Evolutionary conservation across 2,797 vertebrate genomes (phyloP), one percentile per base, ranked within the genome.

Genomic region (Pitangus sulphuratus): DNA sequence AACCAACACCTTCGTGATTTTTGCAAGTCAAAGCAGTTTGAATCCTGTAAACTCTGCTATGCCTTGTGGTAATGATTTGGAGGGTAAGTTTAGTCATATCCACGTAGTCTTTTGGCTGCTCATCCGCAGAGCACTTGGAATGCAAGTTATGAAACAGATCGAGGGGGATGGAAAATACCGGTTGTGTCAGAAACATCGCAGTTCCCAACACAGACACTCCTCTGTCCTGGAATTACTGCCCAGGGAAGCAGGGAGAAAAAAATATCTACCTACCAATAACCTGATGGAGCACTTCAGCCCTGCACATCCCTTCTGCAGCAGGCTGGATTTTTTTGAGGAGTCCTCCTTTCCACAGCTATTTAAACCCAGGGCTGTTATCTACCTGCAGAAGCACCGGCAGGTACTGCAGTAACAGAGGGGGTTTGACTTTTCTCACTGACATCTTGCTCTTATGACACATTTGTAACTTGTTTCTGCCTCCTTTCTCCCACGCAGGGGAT

Each of bases 61-160:
- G 33, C 62, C 40, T 65, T 5, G 39, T 25, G 68, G n/a, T 35
- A 39, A 70, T 24, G 19, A 79, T 21, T 39, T 37, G 78, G 66
- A 94, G 54, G 15, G 93, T 5, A 66, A 81, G 90, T 40, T 30
- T 31, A 93, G 57, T 91, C 89, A 91, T 13, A 91, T 10, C 48
- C 83, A 7, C 11, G 51, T 83, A 57, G 80, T 11, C 85, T 76
- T 74, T 87, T 22, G 40, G 87, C 92, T 56, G 33, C 48, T 80
- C 68, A 78, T 68, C 69, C 93, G 87, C 54, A 90, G 83, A 93
- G 72, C 19, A 62, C 62, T 69, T 37, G 87, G 74, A 95, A 93
- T 79, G 76, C 57, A 64, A 85, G 30, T 39, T 68, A 53, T 17
- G 70, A 64, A 94, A 39, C 7, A 8, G 42, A 85, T 25, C 0